A percentile compares a stretch with the other conserved stretches of the same genome.
Evolutionary conservation across 2,113 vertebrate genomes (phyloP).

Genomic region (Acinonyx jubatus): DNA sequence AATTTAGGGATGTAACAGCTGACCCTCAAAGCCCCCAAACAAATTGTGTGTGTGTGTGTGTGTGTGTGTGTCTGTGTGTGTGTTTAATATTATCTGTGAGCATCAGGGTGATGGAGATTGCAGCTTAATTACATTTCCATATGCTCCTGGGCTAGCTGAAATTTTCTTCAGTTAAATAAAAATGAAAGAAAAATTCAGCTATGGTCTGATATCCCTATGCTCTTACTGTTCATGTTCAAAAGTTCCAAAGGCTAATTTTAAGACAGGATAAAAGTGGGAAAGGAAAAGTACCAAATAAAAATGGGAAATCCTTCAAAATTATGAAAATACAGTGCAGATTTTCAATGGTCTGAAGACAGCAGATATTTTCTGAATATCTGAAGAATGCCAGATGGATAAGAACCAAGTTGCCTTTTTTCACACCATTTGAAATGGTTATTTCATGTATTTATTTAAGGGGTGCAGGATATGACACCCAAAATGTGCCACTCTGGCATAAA

Average conservation of each 20-base stretch:
- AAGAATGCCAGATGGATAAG: not conserved
- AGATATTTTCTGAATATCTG: conserved; percentile 5
- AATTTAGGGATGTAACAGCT: not conserved
- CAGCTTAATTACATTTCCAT: conserved; percentile 43
- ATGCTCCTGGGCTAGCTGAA: not conserved
- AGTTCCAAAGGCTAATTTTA: conserved; percentile 38
- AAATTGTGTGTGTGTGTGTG: not conserved
- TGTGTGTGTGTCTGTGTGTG: not conserved
- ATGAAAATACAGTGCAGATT: not conserved
- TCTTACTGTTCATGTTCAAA: not conserved
- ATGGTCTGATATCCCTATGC: not conserved
- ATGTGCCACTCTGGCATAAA: not conserved
- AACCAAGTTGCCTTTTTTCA: not conserved
- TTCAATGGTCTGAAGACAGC: not conserved
- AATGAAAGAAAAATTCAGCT: conserved; percentile 42
- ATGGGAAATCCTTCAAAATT: not conserved
- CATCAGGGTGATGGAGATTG: not conserved
- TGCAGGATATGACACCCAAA: not conserved
- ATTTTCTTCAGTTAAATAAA: conserved; percentile 42
- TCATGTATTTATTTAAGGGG: not conserved
- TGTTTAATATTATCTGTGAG: not conserved
- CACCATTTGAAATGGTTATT: not conserved
- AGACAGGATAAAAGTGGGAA: not conserved
- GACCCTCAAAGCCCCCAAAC: not conserved
- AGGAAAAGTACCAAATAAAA: not conserved